phyloP scores from a whole-genome alignment of 1,140 invertebrate species.

The Schmidtea mediterranea region DNA sequence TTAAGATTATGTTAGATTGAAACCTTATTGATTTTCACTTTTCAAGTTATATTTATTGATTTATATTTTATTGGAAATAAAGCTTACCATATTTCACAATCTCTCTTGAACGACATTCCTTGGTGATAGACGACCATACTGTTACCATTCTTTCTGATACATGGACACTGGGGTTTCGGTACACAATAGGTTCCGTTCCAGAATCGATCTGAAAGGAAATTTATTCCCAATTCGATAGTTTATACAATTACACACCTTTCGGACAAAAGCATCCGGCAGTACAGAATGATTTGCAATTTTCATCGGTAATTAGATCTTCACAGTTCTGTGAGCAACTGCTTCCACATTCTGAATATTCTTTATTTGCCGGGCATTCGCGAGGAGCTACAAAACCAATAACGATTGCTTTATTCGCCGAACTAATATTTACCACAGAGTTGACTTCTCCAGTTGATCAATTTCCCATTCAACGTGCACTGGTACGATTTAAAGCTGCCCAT shows the following conservation, averaged over 20 bases:
- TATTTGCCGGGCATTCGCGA: constrained; percentile 32
- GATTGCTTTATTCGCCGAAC: not conserved
- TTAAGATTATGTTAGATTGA: too few species aligned
- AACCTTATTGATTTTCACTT: too few species aligned
- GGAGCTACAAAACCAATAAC: constrained; percentile 34
- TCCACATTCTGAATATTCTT: constrained; percentile 42
- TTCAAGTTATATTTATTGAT: too few species aligned
- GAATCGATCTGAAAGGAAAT: not conserved
- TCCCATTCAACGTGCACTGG: too few species aligned
- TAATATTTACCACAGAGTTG: not conserved
- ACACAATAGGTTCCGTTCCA: too few species aligned
- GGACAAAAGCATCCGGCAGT: not conserved
- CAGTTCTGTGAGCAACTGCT: constrained; percentile 38
- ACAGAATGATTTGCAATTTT: not conserved
- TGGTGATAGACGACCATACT: constrained; percentile 35
- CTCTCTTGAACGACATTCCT: constrained; percentile 42
- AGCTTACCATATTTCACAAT: constrained; percentile 52
- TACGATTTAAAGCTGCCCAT: too few species aligned
- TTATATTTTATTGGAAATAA: too few species aligned
- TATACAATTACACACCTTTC: constrained; percentile 35
- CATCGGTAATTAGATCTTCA: constrained; percentile 26
- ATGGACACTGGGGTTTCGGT: too few species aligned
- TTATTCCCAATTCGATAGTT: constrained; percentile 47
- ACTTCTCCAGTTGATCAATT: too few species aligned
- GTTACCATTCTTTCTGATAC: too few species aligned